Conservation (phyloP, 1,140 invertebrate species). For the Drosophila nikananu region DNA sequence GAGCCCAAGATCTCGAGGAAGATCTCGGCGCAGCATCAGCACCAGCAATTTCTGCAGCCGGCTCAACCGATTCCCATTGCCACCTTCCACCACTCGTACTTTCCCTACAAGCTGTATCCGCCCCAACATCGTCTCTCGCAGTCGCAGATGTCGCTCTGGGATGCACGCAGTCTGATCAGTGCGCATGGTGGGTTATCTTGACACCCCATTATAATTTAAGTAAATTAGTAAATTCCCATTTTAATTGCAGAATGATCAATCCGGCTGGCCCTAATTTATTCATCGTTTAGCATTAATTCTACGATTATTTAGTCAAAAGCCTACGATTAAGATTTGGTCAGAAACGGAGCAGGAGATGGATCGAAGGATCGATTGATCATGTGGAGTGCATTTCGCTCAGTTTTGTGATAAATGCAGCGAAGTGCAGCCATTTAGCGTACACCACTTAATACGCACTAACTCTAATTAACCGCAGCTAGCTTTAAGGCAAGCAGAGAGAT, state of each 20-base stretch:
- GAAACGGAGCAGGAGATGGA: conserved; percentile 19
- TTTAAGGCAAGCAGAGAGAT: conserved; percentile 69
- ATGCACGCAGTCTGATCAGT: conserved; percentile 84
- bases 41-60: conserved; percentile 54
- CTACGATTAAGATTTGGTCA: conserved; percentile 51
- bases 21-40: conserved; percentile 77
- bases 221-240: not conserved
- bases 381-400: conserved; percentile 73
- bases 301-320: conserved; percentile 75
- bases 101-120: conserved; percentile 80
- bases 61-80: conserved; percentile 77
- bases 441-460: conserved; percentile 58
- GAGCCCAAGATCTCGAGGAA: conserved; percentile 81
- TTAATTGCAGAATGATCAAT: conserved; percentile 61
- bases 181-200: conserved; percentile 66
- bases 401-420: conserved; percentile 76
- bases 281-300: conserved; percentile 69
- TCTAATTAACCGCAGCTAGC: conserved; percentile 56
- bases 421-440: conserved; percentile 69
- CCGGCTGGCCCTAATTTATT: conserved; percentile 72
- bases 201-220: no score
- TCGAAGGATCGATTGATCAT: conserved; percentile 24
- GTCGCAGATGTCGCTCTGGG: conserved; percentile 83
- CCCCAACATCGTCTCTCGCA: conserved; percentile 81
- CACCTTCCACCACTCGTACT: conserved; percentile 80